Base-by-base conservation (phyloP, 2,888 invertebrate genomes). In the Carcina quercana region DNA sequence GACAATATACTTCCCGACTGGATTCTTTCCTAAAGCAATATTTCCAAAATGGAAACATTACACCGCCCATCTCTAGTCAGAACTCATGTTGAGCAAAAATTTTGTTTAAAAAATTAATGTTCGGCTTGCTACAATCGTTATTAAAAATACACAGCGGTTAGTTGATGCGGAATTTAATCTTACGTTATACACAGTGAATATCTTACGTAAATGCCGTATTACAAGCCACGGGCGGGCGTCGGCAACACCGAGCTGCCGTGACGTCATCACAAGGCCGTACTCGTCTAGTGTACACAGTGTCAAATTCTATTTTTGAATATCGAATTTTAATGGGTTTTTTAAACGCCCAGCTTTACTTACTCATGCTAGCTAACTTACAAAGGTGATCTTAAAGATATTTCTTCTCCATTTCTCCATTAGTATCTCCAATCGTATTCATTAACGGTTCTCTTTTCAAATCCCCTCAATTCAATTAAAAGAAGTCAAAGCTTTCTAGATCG, bases 41-140 rank as follows among this genome's bases (percentile, higher is more conserved):
- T 50, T 41, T 46, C 45, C 24, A 30, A 60, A 65, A 66, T 58
- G 64, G 65, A 69, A 61, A 44, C 65, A 24, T 66, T 59, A n/a
- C n/a, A n/a, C n/a, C n/a, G n/a, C n/a, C n/a, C n/a, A n/a, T n/a
- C n/a, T n/a, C n/a, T n/a, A n/a, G n/a, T n/a, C n/a, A 65, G 50
- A 67, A 70, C 58, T 65, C 73, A 67, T 66, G 67, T 82, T 80
- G 80, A 82, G 82, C 80, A 82, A 82, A 72, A 66, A 62, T 76
- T 75, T 66, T 65, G 68, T 66, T 74, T 71, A 73, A 79, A 79
- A 78, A 79, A 79, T 72, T 75, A 66, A 56, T 69, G 61, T 64
- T 75, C 67, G 71, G 72, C 65, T 70, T 59, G 64, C 61, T 69
- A 63, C 59, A 6, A 51, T 56, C 49, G 56, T 66, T 68, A 71